These are phyloP conservation scores for Xestia sexstrigata DNA, from an alignment of 2,888 invertebrate genomes.

Conservation along the genomic window DNA sequence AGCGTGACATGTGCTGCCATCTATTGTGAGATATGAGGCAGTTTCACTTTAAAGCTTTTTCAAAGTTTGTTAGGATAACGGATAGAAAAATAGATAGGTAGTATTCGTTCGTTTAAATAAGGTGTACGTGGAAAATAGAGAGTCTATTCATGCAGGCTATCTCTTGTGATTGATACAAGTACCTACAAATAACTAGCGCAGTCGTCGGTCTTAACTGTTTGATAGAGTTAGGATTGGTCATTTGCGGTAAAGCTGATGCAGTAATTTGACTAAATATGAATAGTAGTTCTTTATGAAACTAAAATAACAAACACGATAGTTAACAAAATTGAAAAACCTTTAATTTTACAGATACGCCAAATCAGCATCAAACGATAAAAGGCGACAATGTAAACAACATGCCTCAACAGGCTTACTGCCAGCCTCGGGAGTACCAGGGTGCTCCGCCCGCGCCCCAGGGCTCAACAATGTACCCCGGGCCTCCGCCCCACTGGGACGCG, in stretches of 20 bases:
- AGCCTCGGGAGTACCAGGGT: conserved; percentile 84
- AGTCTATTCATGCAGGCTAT: background rate
- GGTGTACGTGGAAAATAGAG: background rate
- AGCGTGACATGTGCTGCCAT: conserved; percentile 49
- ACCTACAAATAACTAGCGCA: too few relatives aligned
- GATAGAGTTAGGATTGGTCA: background rate
- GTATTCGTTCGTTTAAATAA: background rate
- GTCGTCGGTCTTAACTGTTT: background rate
- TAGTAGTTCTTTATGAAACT: background rate
- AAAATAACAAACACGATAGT: background rate
- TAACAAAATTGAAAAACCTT: conserved; percentile 65
- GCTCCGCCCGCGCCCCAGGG: conserved; percentile 78
- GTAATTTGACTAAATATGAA: background rate
- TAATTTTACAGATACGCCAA: conserved; percentile 87
- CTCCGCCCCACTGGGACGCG: conserved; percentile 84
- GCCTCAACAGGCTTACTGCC: conserved; percentile 84
- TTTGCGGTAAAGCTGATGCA: background rate
- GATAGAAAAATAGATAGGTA: background rate
- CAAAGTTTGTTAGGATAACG: background rate
- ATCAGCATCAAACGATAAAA: conserved; percentile 84
- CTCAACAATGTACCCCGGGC: conserved; percentile 81
- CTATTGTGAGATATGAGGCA: conserved; percentile 21
- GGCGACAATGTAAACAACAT: conserved; percentile 91
- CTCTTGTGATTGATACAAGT: background rate
- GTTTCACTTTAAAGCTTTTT: background rate